These are phyloP conservation scores for Colletes collaris DNA, from an alignment of 2,888 invertebrate genomes.

Conservation along the genomic window DNA sequence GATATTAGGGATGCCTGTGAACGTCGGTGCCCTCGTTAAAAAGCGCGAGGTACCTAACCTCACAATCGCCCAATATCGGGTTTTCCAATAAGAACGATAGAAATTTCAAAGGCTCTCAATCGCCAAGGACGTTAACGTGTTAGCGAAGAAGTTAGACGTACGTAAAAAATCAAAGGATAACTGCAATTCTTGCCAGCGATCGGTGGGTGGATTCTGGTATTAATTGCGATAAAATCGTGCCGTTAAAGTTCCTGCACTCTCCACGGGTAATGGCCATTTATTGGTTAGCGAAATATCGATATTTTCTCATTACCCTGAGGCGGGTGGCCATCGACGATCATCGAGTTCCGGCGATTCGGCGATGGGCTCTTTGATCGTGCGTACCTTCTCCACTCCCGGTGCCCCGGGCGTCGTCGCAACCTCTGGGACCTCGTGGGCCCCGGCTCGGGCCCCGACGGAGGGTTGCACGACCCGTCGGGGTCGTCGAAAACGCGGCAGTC, in stretches of 20 bases:
- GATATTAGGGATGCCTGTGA: constrained; percentile 41
- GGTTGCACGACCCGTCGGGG: constrained; percentile 43
- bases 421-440: constrained; percentile 62
- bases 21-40: background rate
- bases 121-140: too few species aligned
- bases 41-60: background rate
- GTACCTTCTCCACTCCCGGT: constrained; percentile 50
- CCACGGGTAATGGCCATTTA: constrained; percentile 47
- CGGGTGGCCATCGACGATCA: constrained; percentile 63
- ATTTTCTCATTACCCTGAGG: constrained; percentile 54
- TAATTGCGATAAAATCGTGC: constrained; percentile 48
- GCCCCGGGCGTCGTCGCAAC: constrained; percentile 65
- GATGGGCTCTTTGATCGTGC: constrained; percentile 71
- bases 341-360: constrained; percentile 69
- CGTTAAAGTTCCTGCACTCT: constrained; percentile 35
- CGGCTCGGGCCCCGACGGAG: constrained; percentile 43
- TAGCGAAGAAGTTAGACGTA: too few species aligned
- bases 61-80: too few species aligned
- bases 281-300: constrained; percentile 63
- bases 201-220: constrained; percentile 8
- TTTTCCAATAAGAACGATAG: too few species aligned
- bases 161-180: too few species aligned
- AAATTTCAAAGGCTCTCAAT: too few species aligned
- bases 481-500: constrained; percentile 17
- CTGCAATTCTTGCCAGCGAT: background rate